These are phyloP conservation scores for Microplitis manilae DNA, from an alignment of 2,888 invertebrate genomes.

Conservation along the genomic window DNA sequence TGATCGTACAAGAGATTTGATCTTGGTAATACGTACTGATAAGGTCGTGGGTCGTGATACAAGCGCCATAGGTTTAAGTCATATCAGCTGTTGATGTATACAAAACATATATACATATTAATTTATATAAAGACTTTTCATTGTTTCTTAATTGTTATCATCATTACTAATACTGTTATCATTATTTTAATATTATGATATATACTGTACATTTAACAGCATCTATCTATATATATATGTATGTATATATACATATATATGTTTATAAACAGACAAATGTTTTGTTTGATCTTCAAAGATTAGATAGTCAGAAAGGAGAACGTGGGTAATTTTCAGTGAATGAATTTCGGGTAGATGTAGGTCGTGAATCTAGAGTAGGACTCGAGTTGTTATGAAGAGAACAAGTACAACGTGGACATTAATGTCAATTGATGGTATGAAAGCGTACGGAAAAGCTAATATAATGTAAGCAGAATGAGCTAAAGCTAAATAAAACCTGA, in stretches of 20 bases:
- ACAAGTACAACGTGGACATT: conserved; percentile 45
- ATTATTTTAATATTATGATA: neutral
- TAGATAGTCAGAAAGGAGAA: conserved; percentile 4
- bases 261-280: conserved; percentile 2
- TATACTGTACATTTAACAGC: neutral
- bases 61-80: conserved; percentile 37
- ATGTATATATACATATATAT: neutral
- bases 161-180: neutral
- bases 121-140: neutral
- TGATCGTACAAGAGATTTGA: conserved; percentile 44
- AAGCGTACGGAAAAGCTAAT: conserved; percentile 40
- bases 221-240: too few relatives aligned
- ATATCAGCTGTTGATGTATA: conserved; percentile 43
- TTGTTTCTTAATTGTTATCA: neutral
- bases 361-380: conserved; percentile 34
- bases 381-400: conserved; percentile 16
- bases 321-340: conserved; percentile 9
- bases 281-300: neutral
- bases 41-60: conserved; percentile 46
- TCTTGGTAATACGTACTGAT: conserved; percentile 42
- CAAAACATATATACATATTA: conserved; percentile 24
- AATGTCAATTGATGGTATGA: conserved; percentile 47
- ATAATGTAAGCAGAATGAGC: conserved; percentile 36
- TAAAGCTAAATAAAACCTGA: conserved; percentile 38
- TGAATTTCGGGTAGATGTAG: conserved; percentile 28